Evolutionary conservation across 2,113 vertebrate genomes (phyloP).

Genomic region (Chloropsis cyanopogon): DNA sequence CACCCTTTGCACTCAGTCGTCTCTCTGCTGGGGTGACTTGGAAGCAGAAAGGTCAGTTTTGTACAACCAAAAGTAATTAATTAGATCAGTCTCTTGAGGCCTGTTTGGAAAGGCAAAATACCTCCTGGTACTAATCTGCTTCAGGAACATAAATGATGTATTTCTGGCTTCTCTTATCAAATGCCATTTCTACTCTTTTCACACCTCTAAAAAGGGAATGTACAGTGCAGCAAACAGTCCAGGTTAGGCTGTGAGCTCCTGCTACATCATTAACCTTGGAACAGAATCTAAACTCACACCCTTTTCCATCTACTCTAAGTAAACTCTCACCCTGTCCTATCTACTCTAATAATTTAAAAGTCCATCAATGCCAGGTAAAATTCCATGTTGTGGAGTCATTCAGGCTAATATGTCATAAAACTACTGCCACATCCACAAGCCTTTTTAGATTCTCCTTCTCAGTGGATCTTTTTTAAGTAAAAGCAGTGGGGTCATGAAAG

Average conservation of each 20-base stretch:
- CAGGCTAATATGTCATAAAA: not conserved
- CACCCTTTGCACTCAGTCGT: accelerated
- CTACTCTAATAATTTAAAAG: not conserved
- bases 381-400: not conserved
- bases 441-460: not conserved
- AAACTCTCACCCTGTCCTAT: not conserved
- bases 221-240: not conserved
- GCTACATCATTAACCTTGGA: not conserved
- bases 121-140: not conserved
- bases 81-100: constrained; percentile 21
- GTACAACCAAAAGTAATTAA: constrained; percentile 2
- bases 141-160: not conserved
- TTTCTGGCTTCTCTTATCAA: not conserved
- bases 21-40: not conserved
- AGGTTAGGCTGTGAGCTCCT: not conserved
- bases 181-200: not conserved
- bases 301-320: not conserved
- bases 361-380: not conserved
- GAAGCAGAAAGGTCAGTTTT: not conserved
- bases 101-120: not conserved
- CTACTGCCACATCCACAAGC: not conserved
- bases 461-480: not conserved
- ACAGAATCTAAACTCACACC: not conserved
- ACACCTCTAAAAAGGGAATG: not conserved
- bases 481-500: not conserved